Conservation (phyloP, 2,888 invertebrate species). For the Tanytarsus gracilentus region DNA sequence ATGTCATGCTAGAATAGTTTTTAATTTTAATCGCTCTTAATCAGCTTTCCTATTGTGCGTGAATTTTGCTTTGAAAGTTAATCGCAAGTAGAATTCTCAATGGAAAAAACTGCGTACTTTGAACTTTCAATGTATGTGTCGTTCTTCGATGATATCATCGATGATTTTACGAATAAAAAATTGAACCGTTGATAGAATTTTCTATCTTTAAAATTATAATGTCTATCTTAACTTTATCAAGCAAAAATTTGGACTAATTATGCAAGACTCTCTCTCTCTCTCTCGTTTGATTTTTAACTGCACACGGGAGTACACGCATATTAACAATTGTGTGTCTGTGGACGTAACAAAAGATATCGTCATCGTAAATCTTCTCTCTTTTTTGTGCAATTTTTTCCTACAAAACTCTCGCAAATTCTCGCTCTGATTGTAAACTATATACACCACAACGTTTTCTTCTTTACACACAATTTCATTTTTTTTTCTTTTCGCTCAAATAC, state of each 20-base stretch:
- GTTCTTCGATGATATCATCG: constrained; percentile 5
- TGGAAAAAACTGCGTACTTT: background rate
- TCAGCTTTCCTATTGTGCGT: no score
- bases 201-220: background rate
- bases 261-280: background rate
- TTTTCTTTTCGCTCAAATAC: constrained; percentile 13
- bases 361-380: constrained; percentile 6
- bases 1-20: no score
- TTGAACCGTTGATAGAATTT: background rate
- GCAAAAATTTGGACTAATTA: background rate
- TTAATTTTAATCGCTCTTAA: no score
- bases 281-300: background rate
- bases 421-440: background rate
- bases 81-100: no score
- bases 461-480: background rate
- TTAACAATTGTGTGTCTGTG: constrained; percentile 1
- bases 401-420: background rate
- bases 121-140: background rate
- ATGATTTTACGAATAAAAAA: background rate
- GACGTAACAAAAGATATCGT: constrained; percentile 1
- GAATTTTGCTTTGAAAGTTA: no score
- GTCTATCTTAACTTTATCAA: background rate
- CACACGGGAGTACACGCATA: background rate
- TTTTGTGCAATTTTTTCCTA: constrained; percentile 15
- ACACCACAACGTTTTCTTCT: background rate